Evolutionary conservation across 2,113 vertebrate genomes (phyloP), one percentile per base, ranked within the genome.

Genomic region (Sapajus apella): DNA sequence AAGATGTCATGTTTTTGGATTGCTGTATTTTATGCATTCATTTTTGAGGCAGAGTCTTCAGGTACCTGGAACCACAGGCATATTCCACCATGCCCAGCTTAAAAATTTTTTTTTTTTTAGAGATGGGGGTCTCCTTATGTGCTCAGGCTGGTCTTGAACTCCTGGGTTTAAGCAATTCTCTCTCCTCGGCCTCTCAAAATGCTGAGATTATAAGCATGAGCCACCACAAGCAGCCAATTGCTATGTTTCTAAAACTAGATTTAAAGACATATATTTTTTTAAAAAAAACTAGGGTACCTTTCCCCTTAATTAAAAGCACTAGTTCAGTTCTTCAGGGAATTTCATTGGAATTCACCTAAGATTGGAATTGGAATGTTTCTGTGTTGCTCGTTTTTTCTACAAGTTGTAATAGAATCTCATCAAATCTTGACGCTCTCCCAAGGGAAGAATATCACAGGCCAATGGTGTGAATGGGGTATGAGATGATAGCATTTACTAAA

Each of bases 201-300:
- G 61, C 61, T 64, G 27, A 30, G 27, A 64, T 64, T 30, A 64
- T 30, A 64, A 5, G 61, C 61, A 64, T 64, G 27, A 13, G 61
- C 61, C 61, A 64, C 11, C 61, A 64, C 61, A 64, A 5, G 61
- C 12, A 30, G 25, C 61, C 27, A 64, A 64, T 64, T 64, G 61
- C 27, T 64, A 64, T 64, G 61, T 52, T 97, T 96, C 93, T 17
- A 58, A 97, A 95, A 91, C 23, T 37, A 85, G 35, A 77, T 37
- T 47, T 32, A 73, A 32, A 77, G 18, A 20, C 61, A 64, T 30
- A 64, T 25, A 25, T 27, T 56, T 76, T 76, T 27, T 52, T 14
- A 50, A 50, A 50, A 50, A 64, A 27, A 87, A 77, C 52, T 85
- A 47, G 47, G 52, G 80, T 12, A 52, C 43, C 56, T 27, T 25